phyloP scores from a whole-genome alignment of 2,888 invertebrate genomes.

The Calameuta pallipes region DNA sequence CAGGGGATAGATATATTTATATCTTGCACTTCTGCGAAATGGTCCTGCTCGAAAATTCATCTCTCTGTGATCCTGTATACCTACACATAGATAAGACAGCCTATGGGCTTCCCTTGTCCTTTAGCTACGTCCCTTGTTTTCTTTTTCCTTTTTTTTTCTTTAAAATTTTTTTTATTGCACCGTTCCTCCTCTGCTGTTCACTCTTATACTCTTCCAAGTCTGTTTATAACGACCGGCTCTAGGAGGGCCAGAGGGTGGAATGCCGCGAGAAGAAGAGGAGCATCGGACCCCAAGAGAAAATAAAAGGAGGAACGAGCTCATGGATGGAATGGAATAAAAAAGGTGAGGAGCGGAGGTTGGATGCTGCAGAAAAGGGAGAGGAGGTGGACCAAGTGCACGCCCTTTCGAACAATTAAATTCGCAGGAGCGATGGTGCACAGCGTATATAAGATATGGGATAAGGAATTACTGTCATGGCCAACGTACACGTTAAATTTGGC shows the following conservation, averaged over 20 bases:
- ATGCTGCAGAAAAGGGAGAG: neutral
- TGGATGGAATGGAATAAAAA: constrained; percentile 1
- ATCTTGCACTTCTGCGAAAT: constrained; percentile 39
- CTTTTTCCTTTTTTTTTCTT: constrained; percentile 25
- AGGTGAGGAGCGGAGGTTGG: neutral
- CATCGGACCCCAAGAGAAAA: neutral
- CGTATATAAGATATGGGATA: constrained; percentile 25
- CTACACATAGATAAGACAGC: no score
- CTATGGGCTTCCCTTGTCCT: no score
- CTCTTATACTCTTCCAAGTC: constrained; percentile 15
- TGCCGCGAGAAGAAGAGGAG: constrained; percentile 19
- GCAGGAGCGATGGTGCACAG: constrained; percentile 27
- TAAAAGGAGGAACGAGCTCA: constrained; percentile 1
- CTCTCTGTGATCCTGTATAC: no score
- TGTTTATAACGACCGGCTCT: constrained; percentile 22
- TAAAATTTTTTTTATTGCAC: constrained; percentile 11
- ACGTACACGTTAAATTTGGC: constrained; percentile 47
- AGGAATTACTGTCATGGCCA: constrained; percentile 27
- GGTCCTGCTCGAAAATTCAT: constrained; percentile 32
- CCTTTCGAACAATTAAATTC: constrained; percentile 42
- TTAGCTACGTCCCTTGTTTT: no score
- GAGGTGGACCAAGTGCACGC: constrained; percentile 2
- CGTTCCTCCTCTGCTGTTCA: constrained; percentile 12
- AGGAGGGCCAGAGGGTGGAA: constrained; percentile 28
- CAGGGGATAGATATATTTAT: constrained; percentile 27